Conservation (phyloP, 2,888 invertebrate genomes). For the Folsomia candida region DNA sequence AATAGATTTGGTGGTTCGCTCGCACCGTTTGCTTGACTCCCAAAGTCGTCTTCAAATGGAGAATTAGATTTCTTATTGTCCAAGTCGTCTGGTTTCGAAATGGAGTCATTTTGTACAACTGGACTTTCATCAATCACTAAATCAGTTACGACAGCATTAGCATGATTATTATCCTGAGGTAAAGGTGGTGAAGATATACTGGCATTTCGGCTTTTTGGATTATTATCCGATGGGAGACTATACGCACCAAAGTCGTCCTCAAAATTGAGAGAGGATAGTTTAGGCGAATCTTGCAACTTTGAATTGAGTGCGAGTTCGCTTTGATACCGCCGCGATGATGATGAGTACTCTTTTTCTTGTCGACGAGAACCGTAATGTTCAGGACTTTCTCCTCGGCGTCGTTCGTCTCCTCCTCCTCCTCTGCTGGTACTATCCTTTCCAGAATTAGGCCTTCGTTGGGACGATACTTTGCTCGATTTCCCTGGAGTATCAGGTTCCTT, state of each 20-base stretch:
- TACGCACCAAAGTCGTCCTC: slow-evolving; percentile 40
- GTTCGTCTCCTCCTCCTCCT: neutral
- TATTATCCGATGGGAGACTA: neutral
- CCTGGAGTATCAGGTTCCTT: neutral
- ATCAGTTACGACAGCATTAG: neutral
- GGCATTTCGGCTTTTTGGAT: neutral
- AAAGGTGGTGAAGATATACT: neutral
- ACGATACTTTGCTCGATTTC: neutral
- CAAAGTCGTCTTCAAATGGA: slow-evolving; percentile 45
- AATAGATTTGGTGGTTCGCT: neutral
- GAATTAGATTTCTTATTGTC: slow-evolving; percentile 28
- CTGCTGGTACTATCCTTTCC: slow-evolving; percentile 10
- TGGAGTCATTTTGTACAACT: neutral
- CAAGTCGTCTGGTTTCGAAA: neutral
- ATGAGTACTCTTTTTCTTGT: slow-evolving; percentile 5
- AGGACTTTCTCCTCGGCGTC: neutral
- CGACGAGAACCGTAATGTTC: slow-evolving; percentile 1
- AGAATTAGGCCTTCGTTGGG: slow-evolving; percentile 2
- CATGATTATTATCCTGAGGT: no score
- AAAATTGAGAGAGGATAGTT: slow-evolving; percentile 32
- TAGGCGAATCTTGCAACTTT: neutral
- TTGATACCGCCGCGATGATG: slow-evolving; percentile 20
- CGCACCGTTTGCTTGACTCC: neutral
- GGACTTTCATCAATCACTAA: neutral
- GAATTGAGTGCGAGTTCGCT: slow-evolving; percentile 24